phyloP scores from a whole-genome alignment of 2,888 invertebrate genomes.

The Ectemnius continuus region DNA sequence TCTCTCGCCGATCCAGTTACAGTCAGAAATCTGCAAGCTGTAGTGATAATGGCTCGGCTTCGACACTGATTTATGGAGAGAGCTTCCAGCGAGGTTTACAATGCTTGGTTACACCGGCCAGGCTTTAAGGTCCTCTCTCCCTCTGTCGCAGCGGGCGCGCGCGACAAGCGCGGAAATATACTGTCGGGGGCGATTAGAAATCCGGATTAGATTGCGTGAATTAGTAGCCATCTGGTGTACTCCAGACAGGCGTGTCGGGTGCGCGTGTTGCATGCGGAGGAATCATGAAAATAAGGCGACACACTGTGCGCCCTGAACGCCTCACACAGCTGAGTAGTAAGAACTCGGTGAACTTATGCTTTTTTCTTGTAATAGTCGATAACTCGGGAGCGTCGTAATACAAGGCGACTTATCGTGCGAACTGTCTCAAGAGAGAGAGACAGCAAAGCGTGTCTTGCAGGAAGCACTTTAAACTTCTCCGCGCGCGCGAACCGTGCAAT shows the following conservation, averaged over 20 bases:
- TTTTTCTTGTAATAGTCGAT: not conserved
- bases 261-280: not conserved
- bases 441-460: not conserved
- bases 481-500: not conserved
- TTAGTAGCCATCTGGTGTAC: slow-evolving; percentile 42
- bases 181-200: slow-evolving; percentile 45
- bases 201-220: slow-evolving; percentile 52
- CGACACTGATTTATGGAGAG: not conserved
- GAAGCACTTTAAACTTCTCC: slow-evolving; percentile 7
- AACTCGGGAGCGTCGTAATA: slow-evolving; percentile 1
- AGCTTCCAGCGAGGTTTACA: not conserved
- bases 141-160: not conserved
- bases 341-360: not conserved
- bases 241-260: not conserved
- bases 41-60: not conserved
- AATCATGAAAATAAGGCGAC: not conserved
- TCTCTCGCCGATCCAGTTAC: not conserved
- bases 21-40: not conserved
- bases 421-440: not conserved
- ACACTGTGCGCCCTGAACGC: not conserved
- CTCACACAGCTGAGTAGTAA: not conserved
- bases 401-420: slow-evolving; percentile 7
- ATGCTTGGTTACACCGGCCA: not conserved
- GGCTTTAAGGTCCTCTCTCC: not conserved
- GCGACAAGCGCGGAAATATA: slow-evolving; percentile 37